A percentile compares a stretch with the other conserved stretches of the same genome.
Evolutionary conservation across 2,113 vertebrate species (phyloP).

Genomic region (Psilopsiagon aurifrons): DNA sequence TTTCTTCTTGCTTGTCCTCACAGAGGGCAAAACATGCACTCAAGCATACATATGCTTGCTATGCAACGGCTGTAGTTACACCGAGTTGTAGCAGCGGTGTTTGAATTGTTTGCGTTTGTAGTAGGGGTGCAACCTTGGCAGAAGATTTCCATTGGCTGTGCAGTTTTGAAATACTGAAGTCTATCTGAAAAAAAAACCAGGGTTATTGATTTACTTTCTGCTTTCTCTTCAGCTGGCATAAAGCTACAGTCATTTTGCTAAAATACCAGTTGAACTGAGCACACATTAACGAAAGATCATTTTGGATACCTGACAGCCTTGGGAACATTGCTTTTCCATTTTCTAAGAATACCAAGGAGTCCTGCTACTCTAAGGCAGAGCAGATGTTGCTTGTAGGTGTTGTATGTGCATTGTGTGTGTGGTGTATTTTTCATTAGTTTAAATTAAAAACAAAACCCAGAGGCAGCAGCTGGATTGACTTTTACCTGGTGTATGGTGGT

Average conservation of each 20-base stretch:
- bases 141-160: not conserved
- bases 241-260: not conserved
- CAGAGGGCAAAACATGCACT: not conserved
- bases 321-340: not conserved
- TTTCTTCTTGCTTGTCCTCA: not conserved
- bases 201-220: not conserved
- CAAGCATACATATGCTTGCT: not conserved
- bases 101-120: not conserved
- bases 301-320: slow-evolving; percentile 26
- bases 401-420: not conserved
- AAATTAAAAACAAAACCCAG: not conserved
- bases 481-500: not conserved
- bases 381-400: not conserved
- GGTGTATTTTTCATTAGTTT: not conserved
- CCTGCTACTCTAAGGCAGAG: not conserved
- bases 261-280: slow-evolving; percentile 4
- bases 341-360: not conserved
- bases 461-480: not conserved
- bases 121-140: not conserved
- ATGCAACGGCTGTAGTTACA: not conserved
- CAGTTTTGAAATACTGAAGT: not conserved
- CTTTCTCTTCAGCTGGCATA: slow-evolving; percentile 9
- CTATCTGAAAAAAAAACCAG: not conserved
- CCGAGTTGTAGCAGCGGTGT: not conserved
- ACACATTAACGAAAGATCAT: not conserved